Conservation (phyloP, 1,140 invertebrate species). For the Plutomurus gul region DNA sequence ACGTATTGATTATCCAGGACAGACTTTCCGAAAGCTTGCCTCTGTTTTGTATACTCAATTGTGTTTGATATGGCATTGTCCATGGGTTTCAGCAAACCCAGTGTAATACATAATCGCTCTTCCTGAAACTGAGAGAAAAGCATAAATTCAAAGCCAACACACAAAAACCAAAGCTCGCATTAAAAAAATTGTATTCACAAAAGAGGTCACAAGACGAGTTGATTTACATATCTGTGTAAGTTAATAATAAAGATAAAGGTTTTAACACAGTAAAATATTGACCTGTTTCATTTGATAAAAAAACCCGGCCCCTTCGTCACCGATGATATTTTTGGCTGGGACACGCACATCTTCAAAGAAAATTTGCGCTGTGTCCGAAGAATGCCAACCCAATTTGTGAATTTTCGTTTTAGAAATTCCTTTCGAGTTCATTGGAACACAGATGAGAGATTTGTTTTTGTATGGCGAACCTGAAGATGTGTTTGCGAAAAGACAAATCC, state of each 20-base stretch:
- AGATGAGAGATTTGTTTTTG: slow-evolving; percentile 66
- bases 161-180: slow-evolving; percentile 66
- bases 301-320: slow-evolving; percentile 66
- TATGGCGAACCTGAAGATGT: slow-evolving; percentile 59
- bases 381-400: slow-evolving; percentile 64
- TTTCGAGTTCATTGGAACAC: slow-evolving; percentile 63
- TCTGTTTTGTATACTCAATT: slow-evolving; percentile 61
- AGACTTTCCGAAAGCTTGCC: slow-evolving; percentile 62
- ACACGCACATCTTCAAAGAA: slow-evolving; percentile 67
- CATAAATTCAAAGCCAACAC: slow-evolving; percentile 65
- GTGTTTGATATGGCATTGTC: slow-evolving; percentile 60
- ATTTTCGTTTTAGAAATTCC: slow-evolving; percentile 60
- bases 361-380: slow-evolving; percentile 65
- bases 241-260: background rate
- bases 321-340: slow-evolving; percentile 63
- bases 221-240: too few species aligned
- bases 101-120: slow-evolving; percentile 61
- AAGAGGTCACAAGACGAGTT: slow-evolving; percentile 59
- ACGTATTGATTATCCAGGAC: slow-evolving; percentile 64
- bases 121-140: slow-evolving; percentile 61
- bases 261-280: background rate
- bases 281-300: slow-evolving; percentile 67
- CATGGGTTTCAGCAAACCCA: slow-evolving; percentile 58
- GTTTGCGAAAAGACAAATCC: slow-evolving; percentile 65
- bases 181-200: slow-evolving; percentile 56